A percentile compares a stretch with the other conserved stretches of the same genome.
These are phyloP conservation scores for Ailuropoda melanoleuca DNA, from an alignment of 2,113 vertebrate species.

Conservation along the genomic window DNA sequence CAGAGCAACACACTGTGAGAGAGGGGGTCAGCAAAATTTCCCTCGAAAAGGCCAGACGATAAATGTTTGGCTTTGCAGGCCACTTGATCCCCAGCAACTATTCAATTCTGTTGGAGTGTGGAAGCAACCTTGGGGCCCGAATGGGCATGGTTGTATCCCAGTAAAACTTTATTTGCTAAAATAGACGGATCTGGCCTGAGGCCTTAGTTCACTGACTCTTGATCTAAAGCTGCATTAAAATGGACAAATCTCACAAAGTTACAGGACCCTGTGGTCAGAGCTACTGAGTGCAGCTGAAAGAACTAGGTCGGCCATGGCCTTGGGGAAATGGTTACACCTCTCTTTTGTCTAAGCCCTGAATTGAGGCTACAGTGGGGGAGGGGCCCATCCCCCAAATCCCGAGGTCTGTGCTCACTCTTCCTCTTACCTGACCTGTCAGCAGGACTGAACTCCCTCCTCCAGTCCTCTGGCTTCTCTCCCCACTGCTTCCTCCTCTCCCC, in stretches of 20 bases:
- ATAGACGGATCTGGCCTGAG: neutral
- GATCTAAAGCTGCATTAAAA: neutral
- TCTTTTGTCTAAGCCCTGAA: neutral
- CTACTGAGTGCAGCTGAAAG: neutral
- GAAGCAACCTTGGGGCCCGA: neutral
- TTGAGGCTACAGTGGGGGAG: neutral
- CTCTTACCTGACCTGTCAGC: neutral
- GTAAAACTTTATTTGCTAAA: neutral
- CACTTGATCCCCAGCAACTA: neutral
- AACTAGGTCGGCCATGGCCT: constrained; percentile 16
- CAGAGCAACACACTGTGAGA: neutral
- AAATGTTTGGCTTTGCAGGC: neutral
- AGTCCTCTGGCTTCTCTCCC: neutral
- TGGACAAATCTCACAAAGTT: neutral
- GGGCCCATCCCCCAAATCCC: neutral
- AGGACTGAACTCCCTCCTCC: neutral
- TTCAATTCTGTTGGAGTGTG: neutral
- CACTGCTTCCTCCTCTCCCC: neutral
- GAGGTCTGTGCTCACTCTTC: neutral
- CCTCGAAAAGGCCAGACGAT: neutral
- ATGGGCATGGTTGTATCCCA: neutral
- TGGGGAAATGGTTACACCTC: neutral
- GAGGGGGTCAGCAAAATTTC: neutral
- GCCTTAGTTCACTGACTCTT: neutral
- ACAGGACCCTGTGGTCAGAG: neutral